Evolutionary conservation across 2,888 invertebrate genomes (phyloP).

Genomic region (Choreutis nemorana): DNA sequence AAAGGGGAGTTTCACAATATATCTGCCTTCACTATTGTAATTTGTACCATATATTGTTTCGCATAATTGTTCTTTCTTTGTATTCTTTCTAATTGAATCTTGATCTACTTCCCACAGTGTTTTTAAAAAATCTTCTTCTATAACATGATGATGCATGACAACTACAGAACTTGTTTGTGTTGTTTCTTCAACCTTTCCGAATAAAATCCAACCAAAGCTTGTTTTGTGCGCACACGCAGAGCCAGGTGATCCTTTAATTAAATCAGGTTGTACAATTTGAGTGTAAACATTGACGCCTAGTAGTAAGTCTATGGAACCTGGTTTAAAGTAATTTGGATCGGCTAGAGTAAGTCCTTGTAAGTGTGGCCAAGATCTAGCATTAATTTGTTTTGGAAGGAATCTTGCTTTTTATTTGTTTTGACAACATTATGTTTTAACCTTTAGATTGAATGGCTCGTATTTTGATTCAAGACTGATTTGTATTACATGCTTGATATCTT

Average conservation of each 20-base stretch:
- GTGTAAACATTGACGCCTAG: too few relatives aligned
- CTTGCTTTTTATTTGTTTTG: constrained; percentile 3
- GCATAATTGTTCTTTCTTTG: constrained; percentile 1
- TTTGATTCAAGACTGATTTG: constrained; percentile 1
- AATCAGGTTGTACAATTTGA: constrained; percentile 2
- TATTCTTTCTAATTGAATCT: constrained; percentile 1
- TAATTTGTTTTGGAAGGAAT: constrained; percentile 4
- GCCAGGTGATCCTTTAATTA: constrained; percentile 4
- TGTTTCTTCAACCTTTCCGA: constrained; percentile 1
- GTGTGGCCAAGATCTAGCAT: too few relatives aligned
- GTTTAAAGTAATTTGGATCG: too few relatives aligned
- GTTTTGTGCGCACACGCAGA: constrained; percentile 2
- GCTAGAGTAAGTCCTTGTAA: too few relatives aligned
- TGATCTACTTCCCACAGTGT: constrained; percentile 3
- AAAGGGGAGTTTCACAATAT: constrained; percentile 5
- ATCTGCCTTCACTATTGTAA: constrained; percentile 3
- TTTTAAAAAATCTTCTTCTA: too few relatives aligned
- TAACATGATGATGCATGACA: too few relatives aligned
- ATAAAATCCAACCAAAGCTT: too few relatives aligned
- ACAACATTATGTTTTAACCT: constrained; percentile 3
- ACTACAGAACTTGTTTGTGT: constrained; percentile 1
- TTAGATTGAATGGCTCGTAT: background rate
- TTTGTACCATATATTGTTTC: constrained; percentile 3
- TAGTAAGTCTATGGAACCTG: too few relatives aligned
- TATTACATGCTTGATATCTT: too few relatives aligned